Conservation (phyloP, 2,888 invertebrate genomes). For the Aphodius sticticus region DNA sequence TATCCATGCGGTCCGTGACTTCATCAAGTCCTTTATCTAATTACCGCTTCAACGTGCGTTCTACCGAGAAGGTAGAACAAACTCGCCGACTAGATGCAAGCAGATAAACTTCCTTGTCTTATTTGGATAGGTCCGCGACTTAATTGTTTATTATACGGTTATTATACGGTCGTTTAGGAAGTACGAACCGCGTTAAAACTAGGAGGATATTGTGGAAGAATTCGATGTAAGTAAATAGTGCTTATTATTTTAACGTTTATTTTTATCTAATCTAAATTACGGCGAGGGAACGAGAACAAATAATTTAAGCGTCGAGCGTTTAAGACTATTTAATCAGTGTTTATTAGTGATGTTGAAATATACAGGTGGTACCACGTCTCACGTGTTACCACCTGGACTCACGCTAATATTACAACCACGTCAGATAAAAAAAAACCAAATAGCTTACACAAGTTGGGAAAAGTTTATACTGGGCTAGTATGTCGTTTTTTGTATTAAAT, state of each 20-base stretch:
- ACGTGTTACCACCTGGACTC: no score
- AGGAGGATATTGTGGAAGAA: background rate
- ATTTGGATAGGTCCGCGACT: background rate
- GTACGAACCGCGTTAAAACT: background rate
- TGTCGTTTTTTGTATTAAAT: no score
- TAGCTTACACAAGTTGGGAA: no score
- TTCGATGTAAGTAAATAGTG: background rate
- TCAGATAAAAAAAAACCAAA: no score
- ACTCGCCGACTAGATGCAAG: background rate
- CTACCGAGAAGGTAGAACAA: background rate
- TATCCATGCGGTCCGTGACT: background rate
- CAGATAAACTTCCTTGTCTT: background rate
- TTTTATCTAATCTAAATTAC: background rate
- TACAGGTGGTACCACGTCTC: background rate
- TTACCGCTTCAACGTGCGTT: background rate
- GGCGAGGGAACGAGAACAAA: background rate
- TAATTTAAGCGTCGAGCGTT: background rate
- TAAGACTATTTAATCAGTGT: background rate
- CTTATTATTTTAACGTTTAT: background rate
- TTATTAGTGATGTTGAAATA: background rate
- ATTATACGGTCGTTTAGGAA: background rate
- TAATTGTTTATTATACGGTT: background rate
- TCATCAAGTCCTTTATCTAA: conserved; percentile 4
- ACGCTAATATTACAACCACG: no score
- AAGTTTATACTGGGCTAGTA: no score